Evolutionary conservation across 37 sponge, comb jelly and placozoan species (phyloP).

Genomic region (Theonella swinhoei): DNA sequence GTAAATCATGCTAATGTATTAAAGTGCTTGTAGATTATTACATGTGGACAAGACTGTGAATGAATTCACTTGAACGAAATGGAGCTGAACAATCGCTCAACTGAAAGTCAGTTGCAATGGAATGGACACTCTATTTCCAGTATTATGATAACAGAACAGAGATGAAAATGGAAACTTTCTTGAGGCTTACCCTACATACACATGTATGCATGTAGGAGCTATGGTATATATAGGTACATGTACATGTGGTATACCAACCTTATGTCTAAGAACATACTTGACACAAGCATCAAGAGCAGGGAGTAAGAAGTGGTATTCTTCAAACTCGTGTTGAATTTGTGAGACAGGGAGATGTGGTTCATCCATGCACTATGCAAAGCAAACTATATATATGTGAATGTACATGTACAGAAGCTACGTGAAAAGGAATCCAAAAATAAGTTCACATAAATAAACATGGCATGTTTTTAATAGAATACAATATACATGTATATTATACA

Average conservation of each 20-base stretch:
- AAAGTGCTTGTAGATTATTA: too few relatives aligned
- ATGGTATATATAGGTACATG: neutral
- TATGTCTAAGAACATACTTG: conserved; percentile 16
- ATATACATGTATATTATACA: neutral
- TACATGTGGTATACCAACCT: neutral
- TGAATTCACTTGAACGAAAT: too few relatives aligned
- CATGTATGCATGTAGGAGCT: too few relatives aligned
- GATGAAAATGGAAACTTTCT: too few relatives aligned
- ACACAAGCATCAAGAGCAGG: conserved; percentile 49
- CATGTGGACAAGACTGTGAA: too few relatives aligned
- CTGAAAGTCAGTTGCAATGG: too few relatives aligned
- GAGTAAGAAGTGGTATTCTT: conserved; percentile 62
- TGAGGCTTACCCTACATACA: too few relatives aligned
- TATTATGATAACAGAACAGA: too few relatives aligned
- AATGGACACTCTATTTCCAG: too few relatives aligned
- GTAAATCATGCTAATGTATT: too few relatives aligned
- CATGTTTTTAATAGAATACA: neutral
- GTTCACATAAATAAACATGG: neutral
- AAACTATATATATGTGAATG: neutral
- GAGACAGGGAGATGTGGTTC: conserved; percentile 75
- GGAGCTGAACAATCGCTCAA: too few relatives aligned
- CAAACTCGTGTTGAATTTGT: conserved; percentile 51
- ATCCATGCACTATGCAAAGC: conserved; percentile 17
- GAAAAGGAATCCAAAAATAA: too few relatives aligned
- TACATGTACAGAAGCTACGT: neutral